These are phyloP conservation scores for Volucella bombylans DNA, from an alignment of 2,888 invertebrate genomes.

Conservation along the genomic window DNA sequence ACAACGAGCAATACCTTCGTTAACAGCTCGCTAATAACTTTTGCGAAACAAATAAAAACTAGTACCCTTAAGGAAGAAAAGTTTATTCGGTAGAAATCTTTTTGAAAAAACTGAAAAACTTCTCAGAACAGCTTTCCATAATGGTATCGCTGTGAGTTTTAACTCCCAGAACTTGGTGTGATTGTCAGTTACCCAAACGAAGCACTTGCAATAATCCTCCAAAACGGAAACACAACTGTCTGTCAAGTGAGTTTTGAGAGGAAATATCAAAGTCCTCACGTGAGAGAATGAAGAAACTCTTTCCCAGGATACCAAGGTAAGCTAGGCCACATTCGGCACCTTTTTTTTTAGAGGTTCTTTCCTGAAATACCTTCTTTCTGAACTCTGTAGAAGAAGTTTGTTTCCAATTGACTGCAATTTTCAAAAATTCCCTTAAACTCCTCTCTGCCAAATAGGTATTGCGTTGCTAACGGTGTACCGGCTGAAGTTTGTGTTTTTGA, in stretches of 20 bases:
- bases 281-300: conserved; percentile 4
- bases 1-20: conserved; percentile 21
- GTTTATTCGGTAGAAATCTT: conserved; percentile 5
- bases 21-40: conserved; percentile 32
- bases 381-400: conserved; percentile 2
- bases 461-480: conserved; percentile 35
- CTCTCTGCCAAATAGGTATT: conserved; percentile 27
- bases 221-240: conserved; percentile 52
- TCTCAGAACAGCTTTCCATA: conserved; percentile 61
- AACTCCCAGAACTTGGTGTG: conserved; percentile 59
- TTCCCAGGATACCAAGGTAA: conserved; percentile 8
- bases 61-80: conserved; percentile 11
- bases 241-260: conserved; percentile 23
- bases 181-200: conserved; percentile 62
- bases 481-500: conserved; percentile 18
- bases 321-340: conserved; percentile 18
- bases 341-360: conserved; percentile 41
- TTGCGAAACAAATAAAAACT: conserved; percentile 17
- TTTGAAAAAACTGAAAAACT: conserved; percentile 30
- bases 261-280: conserved; percentile 27
- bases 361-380: background rate
- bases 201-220: conserved; percentile 52
- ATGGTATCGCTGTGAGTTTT: conserved; percentile 60
- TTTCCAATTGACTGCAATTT: conserved; percentile 35
- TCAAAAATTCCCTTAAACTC: conserved; percentile 19